A percentile compares a stretch with the other conserved stretches of the same genome.
These are phyloP conservation scores for Kuschelorhynchus macadamiae DNA, from an alignment of 2,888 invertebrate species.

Conservation along the genomic window DNA sequence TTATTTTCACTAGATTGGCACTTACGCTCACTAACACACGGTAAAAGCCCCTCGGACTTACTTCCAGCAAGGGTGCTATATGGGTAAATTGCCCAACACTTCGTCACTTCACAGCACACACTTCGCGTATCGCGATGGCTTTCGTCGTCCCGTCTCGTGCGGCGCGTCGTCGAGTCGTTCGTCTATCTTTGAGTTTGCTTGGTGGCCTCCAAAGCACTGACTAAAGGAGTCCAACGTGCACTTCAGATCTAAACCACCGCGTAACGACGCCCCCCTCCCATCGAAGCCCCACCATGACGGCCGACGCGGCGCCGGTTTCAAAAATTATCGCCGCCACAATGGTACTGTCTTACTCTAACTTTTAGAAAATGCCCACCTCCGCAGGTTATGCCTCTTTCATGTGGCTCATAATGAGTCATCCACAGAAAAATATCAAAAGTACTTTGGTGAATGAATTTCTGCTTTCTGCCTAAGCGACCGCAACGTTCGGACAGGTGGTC, in stretches of 20 bases:
- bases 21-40: constrained; percentile 54
- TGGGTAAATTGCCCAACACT: constrained; percentile 59
- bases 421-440: constrained; percentile 55
- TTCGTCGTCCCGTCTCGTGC: constrained; percentile 65
- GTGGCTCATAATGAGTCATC: constrained; percentile 63
- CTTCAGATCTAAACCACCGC: constrained; percentile 67
- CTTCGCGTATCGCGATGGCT: constrained; percentile 61
- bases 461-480: constrained; percentile 26
- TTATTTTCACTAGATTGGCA: constrained; percentile 45
- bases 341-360: constrained; percentile 36
- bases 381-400: constrained; percentile 58
- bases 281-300: constrained; percentile 22
- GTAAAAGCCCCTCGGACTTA: constrained; percentile 59
- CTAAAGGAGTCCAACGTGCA: constrained; percentile 66
- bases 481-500: constrained; percentile 9
- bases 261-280: constrained; percentile 63
- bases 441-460: constrained; percentile 29
- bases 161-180: constrained; percentile 69
- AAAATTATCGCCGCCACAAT: constrained; percentile 26
- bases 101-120: constrained; percentile 63
- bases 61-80: constrained; percentile 61
- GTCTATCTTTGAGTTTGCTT: constrained; percentile 68
- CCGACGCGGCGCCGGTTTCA: constrained; percentile 34
- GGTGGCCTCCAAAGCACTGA: constrained; percentile 69
- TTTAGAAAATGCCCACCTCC: constrained; percentile 61